phyloP scores from a whole-genome alignment of 2,888 invertebrate genomes.

The Cataglyphis rosenhaueri region DNA sequence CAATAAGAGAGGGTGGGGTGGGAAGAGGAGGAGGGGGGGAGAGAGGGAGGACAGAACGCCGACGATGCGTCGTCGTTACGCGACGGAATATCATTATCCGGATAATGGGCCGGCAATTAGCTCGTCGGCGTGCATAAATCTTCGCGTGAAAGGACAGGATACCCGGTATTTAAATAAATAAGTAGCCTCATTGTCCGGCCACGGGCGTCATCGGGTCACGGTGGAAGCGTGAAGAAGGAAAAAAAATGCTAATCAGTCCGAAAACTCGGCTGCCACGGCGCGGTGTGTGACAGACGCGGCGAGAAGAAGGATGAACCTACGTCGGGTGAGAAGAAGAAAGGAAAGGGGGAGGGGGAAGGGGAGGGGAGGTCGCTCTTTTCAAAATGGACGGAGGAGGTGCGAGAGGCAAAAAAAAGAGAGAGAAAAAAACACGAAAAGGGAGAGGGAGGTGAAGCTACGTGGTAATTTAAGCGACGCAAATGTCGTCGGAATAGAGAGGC shows the following conservation, averaged over 20 bases:
- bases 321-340: neutral
- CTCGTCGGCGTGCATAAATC: conserved; percentile 85
- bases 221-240: conserved; percentile 74
- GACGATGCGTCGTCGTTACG: conserved; percentile 74
- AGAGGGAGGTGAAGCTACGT: neutral
- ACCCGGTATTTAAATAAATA: conserved; percentile 85
- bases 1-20: neutral
- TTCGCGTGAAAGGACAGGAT: conserved; percentile 85
- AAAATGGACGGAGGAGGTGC: conserved; percentile 27
- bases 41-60: conserved; percentile 45
- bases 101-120: conserved; percentile 85
- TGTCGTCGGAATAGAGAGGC: conserved; percentile 51
- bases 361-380: conserved; percentile 33
- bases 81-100: conserved; percentile 84
- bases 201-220: conserved; percentile 76
- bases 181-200: conserved; percentile 83
- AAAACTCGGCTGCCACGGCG: conserved; percentile 70
- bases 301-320: conserved; percentile 37
- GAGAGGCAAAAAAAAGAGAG: conserved; percentile 13
- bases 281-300: conserved; percentile 49
- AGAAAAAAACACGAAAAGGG: neutral
- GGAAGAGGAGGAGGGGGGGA: neutral
- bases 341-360: neutral
- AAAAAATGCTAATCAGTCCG: conserved; percentile 81
- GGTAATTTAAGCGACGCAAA: conserved; percentile 56